Evolutionary conservation across 2,888 invertebrate species (phyloP).

Genomic region (Trypoxylon attenuatum): DNA sequence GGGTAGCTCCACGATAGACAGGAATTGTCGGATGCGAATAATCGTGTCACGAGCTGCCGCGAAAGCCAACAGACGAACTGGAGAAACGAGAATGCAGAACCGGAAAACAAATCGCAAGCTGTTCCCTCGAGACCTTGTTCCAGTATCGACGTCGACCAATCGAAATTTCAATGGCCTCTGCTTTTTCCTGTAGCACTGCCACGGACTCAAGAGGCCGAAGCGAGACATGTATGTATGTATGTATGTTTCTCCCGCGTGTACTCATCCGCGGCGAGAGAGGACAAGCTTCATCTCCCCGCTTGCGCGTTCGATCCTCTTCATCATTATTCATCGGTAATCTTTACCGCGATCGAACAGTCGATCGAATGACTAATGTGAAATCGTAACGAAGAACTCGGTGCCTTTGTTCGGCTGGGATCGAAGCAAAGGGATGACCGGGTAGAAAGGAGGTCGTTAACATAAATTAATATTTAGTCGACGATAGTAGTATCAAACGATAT

Average conservation of each 20-base stretch:
- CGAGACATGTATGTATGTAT: too few relatives aligned
- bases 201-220: not conserved
- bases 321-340: too few relatives aligned
- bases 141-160: constrained; percentile 31
- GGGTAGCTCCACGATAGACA: constrained; percentile 6
- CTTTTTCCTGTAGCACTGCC: constrained; percentile 4
- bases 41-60: constrained; percentile 27
- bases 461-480: not conserved
- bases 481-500: not conserved
- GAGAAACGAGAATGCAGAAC: constrained; percentile 32
- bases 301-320: too few relatives aligned
- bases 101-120: constrained; percentile 43
- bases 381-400: too few relatives aligned
- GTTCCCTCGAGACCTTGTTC: constrained; percentile 17
- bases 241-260: too few relatives aligned
- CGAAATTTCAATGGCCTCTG: constrained; percentile 44
- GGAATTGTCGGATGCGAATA: constrained; percentile 23
- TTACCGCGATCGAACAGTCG: too few relatives aligned
- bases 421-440: too few relatives aligned
- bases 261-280: too few relatives aligned
- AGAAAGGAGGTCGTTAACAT: not conserved
- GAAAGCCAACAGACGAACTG: constrained; percentile 14
- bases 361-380: too few relatives aligned
- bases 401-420: not conserved
- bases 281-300: too few relatives aligned